Percentiles rank a stretch among this genome's conserved stretches.
These are phyloP conservation scores for Melipona bicolor DNA, from an alignment of 2,888 invertebrate species.

Conservation along the genomic window DNA sequence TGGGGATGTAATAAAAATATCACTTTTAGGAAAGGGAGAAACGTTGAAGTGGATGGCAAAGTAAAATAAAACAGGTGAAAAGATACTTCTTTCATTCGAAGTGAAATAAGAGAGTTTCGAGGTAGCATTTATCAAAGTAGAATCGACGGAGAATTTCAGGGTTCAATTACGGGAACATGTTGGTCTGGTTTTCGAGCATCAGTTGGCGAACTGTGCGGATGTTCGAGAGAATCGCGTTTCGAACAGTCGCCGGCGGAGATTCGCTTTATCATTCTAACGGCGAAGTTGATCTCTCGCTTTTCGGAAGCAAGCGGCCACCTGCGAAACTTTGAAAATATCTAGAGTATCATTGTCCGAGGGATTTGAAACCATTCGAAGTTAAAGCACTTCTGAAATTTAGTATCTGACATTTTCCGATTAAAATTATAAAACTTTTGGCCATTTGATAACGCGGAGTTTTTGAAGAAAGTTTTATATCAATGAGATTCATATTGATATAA, in stretches of 20 bases:
- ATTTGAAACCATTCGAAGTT: not conserved
- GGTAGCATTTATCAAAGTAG: not conserved
- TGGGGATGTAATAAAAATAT: not conserved
- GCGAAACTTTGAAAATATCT: not conserved
- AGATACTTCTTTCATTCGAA: too few relatives aligned
- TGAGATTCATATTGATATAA: too few relatives aligned
- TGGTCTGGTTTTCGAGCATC: not conserved
- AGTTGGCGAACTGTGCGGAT: slow-evolving; percentile 38
- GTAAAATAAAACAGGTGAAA: too few relatives aligned
- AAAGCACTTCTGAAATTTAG: too few relatives aligned
- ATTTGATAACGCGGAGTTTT: too few relatives aligned
- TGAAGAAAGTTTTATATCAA: too few relatives aligned
- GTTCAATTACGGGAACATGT: not conserved
- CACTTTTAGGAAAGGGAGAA: too few relatives aligned
- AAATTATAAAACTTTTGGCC: too few relatives aligned
- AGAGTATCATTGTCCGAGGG: not conserved
- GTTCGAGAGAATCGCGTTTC: slow-evolving; percentile 34
- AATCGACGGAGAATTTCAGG: not conserved
- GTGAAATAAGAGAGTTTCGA: not conserved
- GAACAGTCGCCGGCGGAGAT: slow-evolving; percentile 23
- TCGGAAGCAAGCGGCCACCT: not conserved
- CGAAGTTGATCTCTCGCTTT: slow-evolving; percentile 14
- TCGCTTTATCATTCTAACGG: slow-evolving; percentile 10
- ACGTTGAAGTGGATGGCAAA: not conserved
- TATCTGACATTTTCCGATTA: too few relatives aligned